phyloP scores from a whole-genome alignment of 2,113 vertebrate genomes.

The Oenanthe oenanthe region DNA sequence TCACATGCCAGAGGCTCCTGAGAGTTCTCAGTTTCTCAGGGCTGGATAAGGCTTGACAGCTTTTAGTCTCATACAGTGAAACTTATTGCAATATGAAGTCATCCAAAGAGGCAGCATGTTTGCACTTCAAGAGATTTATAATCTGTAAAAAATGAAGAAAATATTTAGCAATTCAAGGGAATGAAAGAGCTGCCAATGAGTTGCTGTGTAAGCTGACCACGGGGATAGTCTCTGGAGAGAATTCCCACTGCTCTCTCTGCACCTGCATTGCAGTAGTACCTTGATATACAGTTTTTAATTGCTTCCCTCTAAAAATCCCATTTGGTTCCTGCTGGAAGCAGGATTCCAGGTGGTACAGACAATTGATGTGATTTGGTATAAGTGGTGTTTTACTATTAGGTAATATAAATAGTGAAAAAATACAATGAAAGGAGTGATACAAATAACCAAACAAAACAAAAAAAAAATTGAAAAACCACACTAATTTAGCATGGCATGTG shows the following conservation, averaged over 20 bases:
- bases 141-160: neutral
- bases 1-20: neutral
- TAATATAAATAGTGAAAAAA: neutral
- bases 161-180: neutral
- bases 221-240: neutral
- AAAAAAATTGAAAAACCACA: neutral
- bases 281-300: neutral
- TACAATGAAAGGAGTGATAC: neutral
- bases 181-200: neutral
- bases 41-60: neutral
- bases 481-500: neutral
- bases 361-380: neutral
- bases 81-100: neutral
- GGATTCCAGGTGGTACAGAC: neutral
- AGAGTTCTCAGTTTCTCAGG: neutral
- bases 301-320: neutral
- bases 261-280: conserved; percentile 42
- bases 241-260: conserved; percentile 2
- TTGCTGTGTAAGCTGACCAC: neutral
- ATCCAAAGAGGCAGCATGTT: neutral
- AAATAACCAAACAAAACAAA: neutral
- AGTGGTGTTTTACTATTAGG: neutral
- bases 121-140: neutral
- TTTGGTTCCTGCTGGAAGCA: neutral
- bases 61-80: neutral